Evolutionary conservation across 1,140 invertebrate genomes (phyloP).

Genomic region (Heterodera carotae): DNA sequence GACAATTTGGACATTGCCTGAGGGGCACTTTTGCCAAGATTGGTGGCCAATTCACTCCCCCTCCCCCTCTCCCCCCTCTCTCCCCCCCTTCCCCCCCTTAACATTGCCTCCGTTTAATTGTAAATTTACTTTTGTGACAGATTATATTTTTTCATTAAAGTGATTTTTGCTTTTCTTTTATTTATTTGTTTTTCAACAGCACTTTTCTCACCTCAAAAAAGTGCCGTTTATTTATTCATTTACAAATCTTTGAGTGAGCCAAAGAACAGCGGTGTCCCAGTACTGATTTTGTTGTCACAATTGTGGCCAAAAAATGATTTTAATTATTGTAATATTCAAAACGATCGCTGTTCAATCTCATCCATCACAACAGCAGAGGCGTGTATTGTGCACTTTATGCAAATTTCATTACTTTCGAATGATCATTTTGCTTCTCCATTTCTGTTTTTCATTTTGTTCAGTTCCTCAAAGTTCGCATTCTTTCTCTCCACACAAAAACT

Average conservation of each 20-base stretch:
- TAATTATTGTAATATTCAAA: too few species aligned
- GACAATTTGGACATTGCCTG: constrained; percentile 49
- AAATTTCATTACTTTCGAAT: too few species aligned
- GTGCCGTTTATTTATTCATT: background rate
- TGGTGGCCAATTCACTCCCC: background rate
- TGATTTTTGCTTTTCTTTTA: too few species aligned
- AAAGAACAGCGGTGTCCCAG: too few species aligned
- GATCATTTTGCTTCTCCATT: background rate
- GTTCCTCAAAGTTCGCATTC: background rate
- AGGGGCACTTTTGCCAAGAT: background rate
- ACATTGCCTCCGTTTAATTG: background rate
- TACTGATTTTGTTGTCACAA: too few species aligned
- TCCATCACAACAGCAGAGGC: too few species aligned
- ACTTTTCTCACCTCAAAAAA: constrained; percentile 9
- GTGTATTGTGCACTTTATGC: too few species aligned
- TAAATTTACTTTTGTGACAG: background rate
- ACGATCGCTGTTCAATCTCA: too few species aligned
- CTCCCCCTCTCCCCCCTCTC: too few species aligned
- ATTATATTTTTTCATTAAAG: constrained; percentile 2
- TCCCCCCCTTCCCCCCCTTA: background rate
- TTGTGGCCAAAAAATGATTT: too few species aligned
- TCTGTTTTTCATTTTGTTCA: constrained; percentile 2
- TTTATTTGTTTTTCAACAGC: background rate
- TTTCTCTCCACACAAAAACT: constrained; percentile 15
- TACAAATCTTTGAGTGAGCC: too few species aligned